phyloP scores from a whole-genome alignment of 2,888 invertebrate genomes.

The Tetrapedia diversipes region DNA sequence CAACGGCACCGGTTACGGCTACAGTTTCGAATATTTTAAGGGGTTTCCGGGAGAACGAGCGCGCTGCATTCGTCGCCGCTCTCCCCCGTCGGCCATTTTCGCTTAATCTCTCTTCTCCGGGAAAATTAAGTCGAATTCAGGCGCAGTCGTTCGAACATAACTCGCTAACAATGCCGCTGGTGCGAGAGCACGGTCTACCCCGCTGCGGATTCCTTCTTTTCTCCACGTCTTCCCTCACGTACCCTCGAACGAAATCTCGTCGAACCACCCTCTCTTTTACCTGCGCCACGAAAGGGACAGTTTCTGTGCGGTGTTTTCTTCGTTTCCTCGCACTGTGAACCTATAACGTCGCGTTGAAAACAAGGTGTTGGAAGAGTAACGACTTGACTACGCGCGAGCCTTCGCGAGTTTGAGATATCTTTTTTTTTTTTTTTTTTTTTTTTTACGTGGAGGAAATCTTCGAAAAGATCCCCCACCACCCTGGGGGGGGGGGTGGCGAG shows the following conservation, averaged over 20 bases:
- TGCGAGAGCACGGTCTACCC: conserved; percentile 56
- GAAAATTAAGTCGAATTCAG: conserved; percentile 76
- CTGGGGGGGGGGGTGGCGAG: no score
- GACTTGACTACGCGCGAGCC: background rate
- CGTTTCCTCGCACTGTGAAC: background rate
- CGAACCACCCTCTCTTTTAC: conserved; percentile 49
- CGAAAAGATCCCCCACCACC: no score
- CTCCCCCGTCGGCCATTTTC: conserved; percentile 66
- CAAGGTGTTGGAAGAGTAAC: background rate
- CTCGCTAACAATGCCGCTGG: conserved; percentile 71
- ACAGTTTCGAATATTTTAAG: conserved; percentile 72
- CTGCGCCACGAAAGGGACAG: conserved; percentile 31
- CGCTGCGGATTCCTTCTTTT: conserved; percentile 9
- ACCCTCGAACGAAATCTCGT: conserved; percentile 40
- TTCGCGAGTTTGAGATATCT: background rate
- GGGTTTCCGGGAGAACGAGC: conserved; percentile 67
- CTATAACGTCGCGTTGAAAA: background rate
- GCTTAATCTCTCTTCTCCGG: conserved; percentile 74
- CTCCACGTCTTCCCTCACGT: conserved; percentile 10
- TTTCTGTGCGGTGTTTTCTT: background rate
- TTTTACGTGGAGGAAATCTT: no score
- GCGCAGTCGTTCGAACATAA: conserved; percentile 72
- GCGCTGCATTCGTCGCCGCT: conserved; percentile 57
- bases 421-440: no score
- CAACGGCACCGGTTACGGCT: conserved; percentile 47